These are phyloP conservation scores for Bubalus kerabau DNA, from an alignment of 2,113 vertebrate genomes.

Conservation along the genomic window DNA sequence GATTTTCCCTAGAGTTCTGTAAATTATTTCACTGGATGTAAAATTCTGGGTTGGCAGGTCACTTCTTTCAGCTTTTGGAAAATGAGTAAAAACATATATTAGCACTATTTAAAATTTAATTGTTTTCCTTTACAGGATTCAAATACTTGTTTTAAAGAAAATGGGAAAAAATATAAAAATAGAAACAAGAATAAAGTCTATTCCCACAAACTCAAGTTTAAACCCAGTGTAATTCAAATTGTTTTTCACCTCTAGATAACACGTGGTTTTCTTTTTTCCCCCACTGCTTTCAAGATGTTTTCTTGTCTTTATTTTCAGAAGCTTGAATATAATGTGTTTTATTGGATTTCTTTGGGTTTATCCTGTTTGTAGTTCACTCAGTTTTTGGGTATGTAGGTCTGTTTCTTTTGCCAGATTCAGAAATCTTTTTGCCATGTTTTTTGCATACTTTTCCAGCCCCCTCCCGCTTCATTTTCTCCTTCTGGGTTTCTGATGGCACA, in stretches of 20 bases:
- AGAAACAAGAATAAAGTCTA: neutral
- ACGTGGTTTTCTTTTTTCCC: neutral
- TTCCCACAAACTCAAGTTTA: neutral
- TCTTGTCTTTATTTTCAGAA: neutral
- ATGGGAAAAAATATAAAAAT: neutral
- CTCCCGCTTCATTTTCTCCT: neutral
- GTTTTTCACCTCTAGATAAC: neutral
- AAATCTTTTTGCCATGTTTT: neutral
- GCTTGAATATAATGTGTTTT: neutral
- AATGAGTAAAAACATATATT: neutral
- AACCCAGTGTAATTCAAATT: neutral
- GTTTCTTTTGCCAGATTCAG: neutral
- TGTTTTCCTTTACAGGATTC: neutral
- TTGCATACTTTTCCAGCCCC: neutral
- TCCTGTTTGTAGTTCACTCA: neutral
- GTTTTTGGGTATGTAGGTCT: neutral
- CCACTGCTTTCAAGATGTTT: neutral
- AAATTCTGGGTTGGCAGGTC: neutral
- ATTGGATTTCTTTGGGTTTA: neutral
- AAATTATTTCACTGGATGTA: neutral
- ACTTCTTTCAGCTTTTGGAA: neutral
- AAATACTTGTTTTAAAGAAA: conserved; percentile 17
- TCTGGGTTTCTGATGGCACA: neutral
- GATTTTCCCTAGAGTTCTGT: neutral
- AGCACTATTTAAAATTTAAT: neutral